A percentile compares a stretch with the other conserved stretches of the same genome.
These are phyloP conservation scores for Lanius collurio DNA, from an alignment of 2,113 vertebrate genomes.

Conservation along the genomic window DNA sequence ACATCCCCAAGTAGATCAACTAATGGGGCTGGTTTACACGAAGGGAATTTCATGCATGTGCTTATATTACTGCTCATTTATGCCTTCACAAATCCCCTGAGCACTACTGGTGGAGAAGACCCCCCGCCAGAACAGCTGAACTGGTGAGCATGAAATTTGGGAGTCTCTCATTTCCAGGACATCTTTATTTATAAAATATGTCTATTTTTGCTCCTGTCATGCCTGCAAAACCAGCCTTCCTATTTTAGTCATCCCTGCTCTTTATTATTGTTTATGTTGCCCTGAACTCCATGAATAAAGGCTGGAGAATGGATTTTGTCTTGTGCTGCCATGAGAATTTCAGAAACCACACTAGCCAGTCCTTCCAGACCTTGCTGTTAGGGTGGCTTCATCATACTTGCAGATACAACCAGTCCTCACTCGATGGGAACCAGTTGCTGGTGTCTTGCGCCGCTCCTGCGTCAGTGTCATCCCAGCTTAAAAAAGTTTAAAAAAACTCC, in stretches of 20 bases:
- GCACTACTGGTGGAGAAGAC: background rate
- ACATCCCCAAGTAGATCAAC: background rate
- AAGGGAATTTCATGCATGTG: conserved; percentile 35
- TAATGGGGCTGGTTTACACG: background rate
- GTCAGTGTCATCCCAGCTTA: background rate
- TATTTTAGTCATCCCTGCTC: background rate
- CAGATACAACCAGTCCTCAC: background rate
- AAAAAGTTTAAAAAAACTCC: no score
- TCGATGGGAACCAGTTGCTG: conserved; percentile 5
- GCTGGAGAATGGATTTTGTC: background rate
- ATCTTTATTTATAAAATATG: conserved; percentile 41
- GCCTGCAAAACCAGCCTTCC: conserved; percentile 1
- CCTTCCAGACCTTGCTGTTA: background rate
- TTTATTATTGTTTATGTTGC: background rate
- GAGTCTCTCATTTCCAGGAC: conserved; percentile 39
- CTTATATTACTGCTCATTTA: conserved; percentile 17
- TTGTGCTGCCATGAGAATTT: background rate
- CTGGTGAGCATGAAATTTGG: background rate
- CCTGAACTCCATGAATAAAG: background rate
- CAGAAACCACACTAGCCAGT: conserved; percentile 3
- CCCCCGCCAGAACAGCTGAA: conserved; percentile 49
- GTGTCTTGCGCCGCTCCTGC: background rate
- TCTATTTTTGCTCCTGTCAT: conserved; percentile 7
- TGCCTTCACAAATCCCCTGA: background rate
- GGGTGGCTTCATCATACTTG: conserved; percentile 4